These are phyloP conservation scores for Oreochromis tanganicae DNA, from an alignment of 2,113 vertebrate species.

Conservation along the genomic window DNA sequence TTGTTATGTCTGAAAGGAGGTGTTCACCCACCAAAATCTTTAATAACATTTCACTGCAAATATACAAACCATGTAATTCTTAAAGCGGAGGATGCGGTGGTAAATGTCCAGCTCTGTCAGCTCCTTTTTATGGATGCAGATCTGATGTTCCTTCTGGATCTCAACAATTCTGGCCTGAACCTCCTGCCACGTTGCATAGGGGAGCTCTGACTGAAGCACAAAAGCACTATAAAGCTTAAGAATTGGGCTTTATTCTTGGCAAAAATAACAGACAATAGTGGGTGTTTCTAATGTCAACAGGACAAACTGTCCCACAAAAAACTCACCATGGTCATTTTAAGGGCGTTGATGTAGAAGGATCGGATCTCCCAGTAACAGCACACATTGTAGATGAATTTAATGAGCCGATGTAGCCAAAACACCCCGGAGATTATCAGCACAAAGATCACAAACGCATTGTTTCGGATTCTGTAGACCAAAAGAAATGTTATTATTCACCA, in stretches of 20 bases:
- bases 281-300: background rate
- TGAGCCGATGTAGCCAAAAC: constrained; percentile 93
- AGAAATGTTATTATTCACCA: background rate
- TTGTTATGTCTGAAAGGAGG: background rate
- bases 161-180: constrained; percentile 94
- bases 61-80: constrained; percentile 91
- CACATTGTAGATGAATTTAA: constrained; percentile 97
- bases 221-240: background rate
- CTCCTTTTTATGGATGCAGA: constrained; percentile 98
- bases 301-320: background rate
- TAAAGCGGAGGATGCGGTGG: constrained; percentile 96
- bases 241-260: background rate
- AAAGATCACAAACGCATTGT: constrained; percentile 88
- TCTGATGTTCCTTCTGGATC: constrained; percentile 98
- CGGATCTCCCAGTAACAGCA: constrained; percentile 99
- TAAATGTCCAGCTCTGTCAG: constrained; percentile 93
- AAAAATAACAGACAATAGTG: background rate
- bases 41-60: background rate
- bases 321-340: constrained; percentile 93
- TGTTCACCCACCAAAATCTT: background rate
- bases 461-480: constrained; percentile 78
- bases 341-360: constrained; percentile 91
- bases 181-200: constrained; percentile 96
- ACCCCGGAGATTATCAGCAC: constrained; percentile 89
- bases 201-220: constrained; percentile 81